Percentiles rank a stretch among this genome's conserved stretches.
Evolutionary conservation across 2,113 vertebrate genomes (phyloP).

Genomic region (Leucopternis melanops): DNA sequence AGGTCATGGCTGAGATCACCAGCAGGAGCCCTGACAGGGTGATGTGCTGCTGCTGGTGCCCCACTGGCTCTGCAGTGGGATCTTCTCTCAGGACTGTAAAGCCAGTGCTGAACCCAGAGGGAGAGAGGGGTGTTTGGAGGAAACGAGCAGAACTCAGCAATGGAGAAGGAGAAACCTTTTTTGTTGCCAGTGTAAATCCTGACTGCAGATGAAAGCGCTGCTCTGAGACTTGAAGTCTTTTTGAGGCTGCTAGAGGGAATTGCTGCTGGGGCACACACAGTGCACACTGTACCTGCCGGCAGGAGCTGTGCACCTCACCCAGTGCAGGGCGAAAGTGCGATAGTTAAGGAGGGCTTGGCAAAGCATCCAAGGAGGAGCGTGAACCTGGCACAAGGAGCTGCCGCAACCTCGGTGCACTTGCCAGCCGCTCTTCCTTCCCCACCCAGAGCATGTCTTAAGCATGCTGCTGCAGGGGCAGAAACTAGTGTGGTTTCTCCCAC

Average conservation of each 20-base stretch:
- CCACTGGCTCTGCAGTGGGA: neutral
- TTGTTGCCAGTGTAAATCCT: neutral
- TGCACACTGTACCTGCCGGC: fast-evolving
- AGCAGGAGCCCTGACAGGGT: neutral
- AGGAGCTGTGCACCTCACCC: neutral
- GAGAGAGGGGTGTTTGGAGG: neutral
- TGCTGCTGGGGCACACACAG: fast-evolving
- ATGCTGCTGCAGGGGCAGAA: neutral
- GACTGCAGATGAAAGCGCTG: no score
- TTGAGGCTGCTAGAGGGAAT: neutral
- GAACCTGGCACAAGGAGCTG: neutral
- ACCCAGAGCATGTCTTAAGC: neutral
- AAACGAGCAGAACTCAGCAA: neutral
- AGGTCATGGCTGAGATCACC: neutral
- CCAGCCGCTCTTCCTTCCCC: neutral
- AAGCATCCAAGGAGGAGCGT: neutral
- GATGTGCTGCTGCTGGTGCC: no score
- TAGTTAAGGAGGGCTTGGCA: neutral
- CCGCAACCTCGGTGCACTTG: fast-evolving
- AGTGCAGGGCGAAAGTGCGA: fast-evolving
- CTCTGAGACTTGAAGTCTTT: neutral
- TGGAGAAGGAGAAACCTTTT: neutral
- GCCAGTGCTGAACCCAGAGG: neutral
- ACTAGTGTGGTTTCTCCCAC: neutral
- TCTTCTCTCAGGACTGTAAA: neutral